Conservation (phyloP, 2,113 vertebrate genomes). For the Zingel zingel region DNA sequence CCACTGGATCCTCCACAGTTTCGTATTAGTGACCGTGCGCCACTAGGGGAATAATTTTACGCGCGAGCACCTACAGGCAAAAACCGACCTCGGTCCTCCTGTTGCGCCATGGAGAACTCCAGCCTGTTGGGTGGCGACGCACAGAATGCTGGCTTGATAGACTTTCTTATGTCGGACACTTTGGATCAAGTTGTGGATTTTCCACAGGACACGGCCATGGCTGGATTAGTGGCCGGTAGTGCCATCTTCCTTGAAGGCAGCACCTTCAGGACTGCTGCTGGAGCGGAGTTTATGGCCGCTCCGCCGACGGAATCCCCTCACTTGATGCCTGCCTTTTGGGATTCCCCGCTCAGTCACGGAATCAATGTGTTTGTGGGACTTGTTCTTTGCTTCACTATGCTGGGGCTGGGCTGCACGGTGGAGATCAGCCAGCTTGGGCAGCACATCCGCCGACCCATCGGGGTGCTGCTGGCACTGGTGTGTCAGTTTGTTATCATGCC, state of each 20-base stretch:
- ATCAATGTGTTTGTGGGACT: conserved; percentile 94
- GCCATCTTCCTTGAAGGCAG: conserved; percentile 41
- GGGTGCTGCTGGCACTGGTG: conserved; percentile 91
- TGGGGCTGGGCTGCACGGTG: conserved; percentile 97
- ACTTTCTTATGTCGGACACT: conserved; percentile 40
- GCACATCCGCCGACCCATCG: conserved; percentile 91
- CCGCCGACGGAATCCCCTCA: conserved; percentile 57
- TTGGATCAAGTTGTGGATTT: conserved; percentile 29
- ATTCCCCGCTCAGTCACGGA: conserved; percentile 90
- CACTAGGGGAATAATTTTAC: conserved; percentile 60
- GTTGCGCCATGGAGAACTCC: conserved; percentile 80
- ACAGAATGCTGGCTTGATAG: conserved; percentile 15
- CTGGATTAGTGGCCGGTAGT: conserved; percentile 37
- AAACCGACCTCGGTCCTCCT: conserved; percentile 42
- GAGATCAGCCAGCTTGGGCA: conserved; percentile 89
- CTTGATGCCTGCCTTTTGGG: conserved; percentile 85
- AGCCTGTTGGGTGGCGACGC: conserved; percentile 48
- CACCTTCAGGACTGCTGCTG: conserved; percentile 33
- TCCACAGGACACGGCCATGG: conserved; percentile 16
- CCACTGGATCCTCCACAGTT: conserved; percentile 30
- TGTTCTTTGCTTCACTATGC: conserved; percentile 94
- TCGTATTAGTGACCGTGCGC: conserved; percentile 56
- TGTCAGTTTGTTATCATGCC: conserved; percentile 97
- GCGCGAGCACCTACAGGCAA: conserved; percentile 49
- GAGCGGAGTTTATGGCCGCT: conserved; percentile 60